These are phyloP conservation scores for Callipepla squamata DNA, from an alignment of 2,113 vertebrate species.

Conservation along the genomic window DNA sequence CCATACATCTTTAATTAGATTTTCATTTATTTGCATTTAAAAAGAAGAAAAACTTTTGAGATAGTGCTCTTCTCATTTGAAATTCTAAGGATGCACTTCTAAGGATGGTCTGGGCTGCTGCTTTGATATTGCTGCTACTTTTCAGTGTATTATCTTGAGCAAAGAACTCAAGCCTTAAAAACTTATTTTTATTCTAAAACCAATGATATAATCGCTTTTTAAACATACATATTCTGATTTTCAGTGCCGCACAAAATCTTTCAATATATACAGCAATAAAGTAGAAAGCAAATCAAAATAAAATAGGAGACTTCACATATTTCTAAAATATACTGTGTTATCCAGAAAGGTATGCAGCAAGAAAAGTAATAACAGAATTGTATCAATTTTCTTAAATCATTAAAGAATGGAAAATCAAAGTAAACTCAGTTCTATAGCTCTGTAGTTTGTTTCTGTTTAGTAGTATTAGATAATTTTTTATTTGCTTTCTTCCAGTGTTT, in stretches of 20 bases:
- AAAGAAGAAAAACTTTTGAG: slow-evolving; percentile 10
- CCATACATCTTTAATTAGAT: slow-evolving; percentile 18
- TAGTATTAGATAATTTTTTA: neutral
- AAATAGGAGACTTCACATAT: neutral
- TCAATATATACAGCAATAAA: neutral
- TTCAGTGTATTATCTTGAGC: slow-evolving; percentile 13
- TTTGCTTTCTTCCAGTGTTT: neutral
- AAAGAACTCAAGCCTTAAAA: slow-evolving; percentile 24
- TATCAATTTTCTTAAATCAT: neutral
- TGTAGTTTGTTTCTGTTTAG: neutral
- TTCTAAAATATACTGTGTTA: neutral
- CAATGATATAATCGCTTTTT: neutral
- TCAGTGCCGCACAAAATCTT: neutral
- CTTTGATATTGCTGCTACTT: neutral
- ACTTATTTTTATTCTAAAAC: neutral
- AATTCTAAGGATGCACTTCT: slow-evolving; percentile 1
- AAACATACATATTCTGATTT: neutral
- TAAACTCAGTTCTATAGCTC: neutral
- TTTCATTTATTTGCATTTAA: slow-evolving; percentile 55
- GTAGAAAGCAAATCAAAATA: neutral
- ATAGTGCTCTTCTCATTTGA: slow-evolving; percentile 31
- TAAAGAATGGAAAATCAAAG: neutral
- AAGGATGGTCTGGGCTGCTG: neutral
- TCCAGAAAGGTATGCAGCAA: neutral
- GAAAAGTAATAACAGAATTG: neutral